phyloP scores from a whole-genome alignment of 53 echinoderm and acorn worm species.

The Paracentrotus lividus region DNA sequence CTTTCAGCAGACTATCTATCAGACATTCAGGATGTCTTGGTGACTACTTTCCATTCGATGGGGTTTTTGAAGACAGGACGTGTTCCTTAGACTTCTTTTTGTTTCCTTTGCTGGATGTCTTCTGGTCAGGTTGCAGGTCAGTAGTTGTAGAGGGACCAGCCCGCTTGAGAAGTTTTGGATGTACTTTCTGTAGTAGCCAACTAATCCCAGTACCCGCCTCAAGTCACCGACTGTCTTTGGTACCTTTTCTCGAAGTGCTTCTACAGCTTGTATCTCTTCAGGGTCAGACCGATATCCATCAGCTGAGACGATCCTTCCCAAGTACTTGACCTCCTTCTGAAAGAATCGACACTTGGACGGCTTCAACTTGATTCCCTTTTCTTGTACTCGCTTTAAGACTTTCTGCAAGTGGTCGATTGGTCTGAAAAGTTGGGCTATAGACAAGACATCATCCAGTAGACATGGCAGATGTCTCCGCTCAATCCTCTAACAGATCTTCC shows the following conservation, averaged over 20 bases:
- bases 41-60: not conserved
- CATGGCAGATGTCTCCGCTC: too few species aligned
- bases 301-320: slow-evolving; percentile 50
- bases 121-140: too few species aligned
- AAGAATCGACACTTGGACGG: slow-evolving; percentile 60
- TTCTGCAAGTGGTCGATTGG: too few species aligned
- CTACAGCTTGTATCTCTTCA: slow-evolving; percentile 10
- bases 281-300: slow-evolving; percentile 53
- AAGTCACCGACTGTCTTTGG: slow-evolving; percentile 52
- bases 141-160: too few species aligned
- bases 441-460: too few species aligned
- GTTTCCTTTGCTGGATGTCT: too few species aligned
- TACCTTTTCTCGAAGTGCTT: too few species aligned
- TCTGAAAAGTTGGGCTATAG: too few species aligned
- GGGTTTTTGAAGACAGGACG: not conserved
- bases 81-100: too few species aligned
- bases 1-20: not conserved
- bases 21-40: not conserved
- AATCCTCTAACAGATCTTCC: too few species aligned
- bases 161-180: not conserved
- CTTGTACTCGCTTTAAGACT: not conserved
- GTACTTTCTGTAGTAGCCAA: slow-evolving; percentile 69
- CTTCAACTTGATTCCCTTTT: slow-evolving; percentile 50
- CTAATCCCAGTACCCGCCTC: slow-evolving; percentile 61
- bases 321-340: slow-evolving; percentile 35